Evolutionary conservation across 1,140 invertebrate genomes (phyloP), one percentile per base, ranked within the genome.

Genomic region (Bathynomus jamesi): DNA sequence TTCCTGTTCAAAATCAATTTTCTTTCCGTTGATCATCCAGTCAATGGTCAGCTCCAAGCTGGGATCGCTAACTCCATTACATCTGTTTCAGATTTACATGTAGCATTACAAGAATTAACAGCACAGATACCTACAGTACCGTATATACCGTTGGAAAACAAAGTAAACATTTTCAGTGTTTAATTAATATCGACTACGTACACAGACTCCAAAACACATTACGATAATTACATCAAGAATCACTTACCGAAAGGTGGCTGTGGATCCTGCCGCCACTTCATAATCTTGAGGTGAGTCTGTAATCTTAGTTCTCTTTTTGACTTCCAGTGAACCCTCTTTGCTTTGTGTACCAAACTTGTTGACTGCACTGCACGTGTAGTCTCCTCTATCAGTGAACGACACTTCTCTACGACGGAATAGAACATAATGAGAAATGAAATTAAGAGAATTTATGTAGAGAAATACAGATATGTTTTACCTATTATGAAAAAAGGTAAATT

Each of bases 311-410:
- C 88, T 89, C 73, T 91, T 91, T 85, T 93, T 96, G 0, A 98
- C 93, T 61, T 86, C 83, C 17, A 98, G 82, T 1, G 84, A 87
- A 3, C 92, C 95, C 29, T 85, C 87, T 0, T 90, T 92, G 28
- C 88, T 85, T 8, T 87, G 88, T 75, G 88, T 85, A 4, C 94
- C 95, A 80, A 97, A 92, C 82, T 95, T 96, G 82, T 99, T 99
- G 63, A 87, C 85, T 0, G 96, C 97, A 81, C 89, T 88, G 82
- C 97, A 99, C 8, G 88, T 89, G 81, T 98, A 99, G 28, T 88
- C 86, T 13, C 95, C 96, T 17, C 88, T 87, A 82, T 98, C 95
- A 10, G 88, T 86, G 80, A 92, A 93, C 46, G 87, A 87, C 0
- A 96, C 91, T 76, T 91, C 87, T 60, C 87, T 83, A 28, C 40